Base-by-base conservation (phyloP, 2,113 vertebrate species). In the Strix uralensis region DNA sequence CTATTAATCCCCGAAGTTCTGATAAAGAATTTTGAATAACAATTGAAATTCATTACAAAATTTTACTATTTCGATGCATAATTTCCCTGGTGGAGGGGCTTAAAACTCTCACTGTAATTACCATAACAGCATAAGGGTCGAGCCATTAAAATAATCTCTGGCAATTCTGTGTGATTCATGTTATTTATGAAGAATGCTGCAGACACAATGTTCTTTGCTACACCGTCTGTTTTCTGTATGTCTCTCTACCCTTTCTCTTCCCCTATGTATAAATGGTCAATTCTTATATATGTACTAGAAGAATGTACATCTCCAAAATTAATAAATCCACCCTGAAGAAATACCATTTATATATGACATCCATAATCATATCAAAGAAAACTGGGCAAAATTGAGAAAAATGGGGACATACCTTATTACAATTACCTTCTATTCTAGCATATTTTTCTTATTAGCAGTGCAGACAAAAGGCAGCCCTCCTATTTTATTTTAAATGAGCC, bases 141-240 rank as follows among this genome's bases (percentile, higher is more conserved):
- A 93, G 95, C 93, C 97, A 97, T 97, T 98, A 97, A 97, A 98
- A 98, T 97, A 97, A 98, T 98, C 96, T 97, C 88, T 95, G 88
- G 88, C 97, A 97, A 97, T 97, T 97, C 90, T 73, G 78, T 88
- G 88, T 94, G 91, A 95, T 97, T 95, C 15, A 3, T 89, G 78
- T 94, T 97, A 94, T 96, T 98, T 94, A 86, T 95, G 89, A 86
- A 96, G 91, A 89, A 86, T n/a, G 36, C 89, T 51, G 69, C 79
- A 77, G 90, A 36, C 83, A 84, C 81, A 79, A 90, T 91, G 69
- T 92, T 91, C 87, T 82, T 55, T 71, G n/a, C 90, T 72, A 5
- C 81, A 81, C 55, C 14, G 13, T 89, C 88, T 95, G 92, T 88
- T 96, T 97, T 81, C 96, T 83, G 46, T 79, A 63, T 82, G 40